phyloP scores from a whole-genome alignment of 2,113 vertebrate species.

The Guaruba guarouba region DNA sequence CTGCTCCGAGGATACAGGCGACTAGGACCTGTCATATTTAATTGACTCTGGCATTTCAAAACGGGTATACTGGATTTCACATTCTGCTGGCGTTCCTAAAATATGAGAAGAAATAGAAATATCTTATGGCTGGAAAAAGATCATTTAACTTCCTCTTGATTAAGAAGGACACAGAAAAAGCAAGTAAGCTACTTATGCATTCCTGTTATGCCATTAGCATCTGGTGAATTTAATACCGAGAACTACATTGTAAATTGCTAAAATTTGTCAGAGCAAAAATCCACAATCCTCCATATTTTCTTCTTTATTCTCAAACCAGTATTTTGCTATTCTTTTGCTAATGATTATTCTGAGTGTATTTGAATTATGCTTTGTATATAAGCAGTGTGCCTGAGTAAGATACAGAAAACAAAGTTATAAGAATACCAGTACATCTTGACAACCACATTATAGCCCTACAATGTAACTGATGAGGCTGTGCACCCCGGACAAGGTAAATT shows the following conservation, averaged over 20 bases:
- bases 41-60: slow-evolving; percentile 81
- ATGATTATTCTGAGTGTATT: slow-evolving; percentile 12
- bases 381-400: slow-evolving; percentile 37
- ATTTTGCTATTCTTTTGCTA: slow-evolving; percentile 2
- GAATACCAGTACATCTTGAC: slow-evolving; percentile 67
- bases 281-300: not conserved
- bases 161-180: slow-evolving; percentile 5
- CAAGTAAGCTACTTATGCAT: not conserved
- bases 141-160: not conserved
- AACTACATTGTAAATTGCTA: not conserved
- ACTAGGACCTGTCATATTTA: slow-evolving; percentile 70
- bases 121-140: not conserved
- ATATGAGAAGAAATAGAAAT: slow-evolving; percentile 23
- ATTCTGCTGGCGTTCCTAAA: slow-evolving; percentile 82
- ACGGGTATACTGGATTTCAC: slow-evolving; percentile 75
- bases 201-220: not conserved
- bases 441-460: slow-evolving; percentile 68
- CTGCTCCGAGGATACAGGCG: slow-evolving; percentile 83
- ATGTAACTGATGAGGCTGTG: slow-evolving; percentile 72
- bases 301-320: not conserved
- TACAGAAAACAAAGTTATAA: slow-evolving; percentile 59
- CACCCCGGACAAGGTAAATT: slow-evolving; percentile 71
- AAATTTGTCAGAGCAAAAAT: not conserved
- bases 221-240: not conserved
- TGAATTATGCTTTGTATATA: slow-evolving; percentile 48